phyloP scores from a whole-genome alignment of 2,113 vertebrate genomes.

The Trogon melanurus region DNA sequence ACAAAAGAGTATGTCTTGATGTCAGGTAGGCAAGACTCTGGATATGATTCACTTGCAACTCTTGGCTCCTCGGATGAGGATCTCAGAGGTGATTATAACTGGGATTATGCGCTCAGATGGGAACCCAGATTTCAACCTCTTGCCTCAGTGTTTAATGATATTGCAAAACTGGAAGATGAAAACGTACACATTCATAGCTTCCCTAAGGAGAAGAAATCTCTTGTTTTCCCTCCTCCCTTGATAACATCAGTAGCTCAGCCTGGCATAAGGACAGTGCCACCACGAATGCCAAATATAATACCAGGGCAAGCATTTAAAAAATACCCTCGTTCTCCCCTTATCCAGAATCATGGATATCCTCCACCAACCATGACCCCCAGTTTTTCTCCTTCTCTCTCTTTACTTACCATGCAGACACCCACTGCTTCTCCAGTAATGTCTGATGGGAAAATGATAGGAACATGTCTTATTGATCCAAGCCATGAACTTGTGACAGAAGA shows the following conservation, averaged over 20 bases:
- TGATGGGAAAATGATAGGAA: conserved; percentile 69
- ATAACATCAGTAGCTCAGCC: conserved; percentile 89
- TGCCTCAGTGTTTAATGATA: conserved; percentile 89
- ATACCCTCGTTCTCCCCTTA: conserved; percentile 74
- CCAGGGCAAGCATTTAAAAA: conserved; percentile 73
- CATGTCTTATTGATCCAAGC: conserved; percentile 54
- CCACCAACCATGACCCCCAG: conserved; percentile 80
- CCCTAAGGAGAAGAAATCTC: conserved; percentile 73
- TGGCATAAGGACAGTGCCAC: conserved; percentile 85
- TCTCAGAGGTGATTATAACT: conserved; percentile 66
- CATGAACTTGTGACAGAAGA: conserved; percentile 75
- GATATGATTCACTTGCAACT: conserved; percentile 62
- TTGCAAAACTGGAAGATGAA: conserved; percentile 88
- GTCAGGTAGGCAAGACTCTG: conserved; percentile 56
- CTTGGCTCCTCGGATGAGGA: conserved; percentile 67
- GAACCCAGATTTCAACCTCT: conserved; percentile 87
- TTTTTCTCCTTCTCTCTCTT: conserved; percentile 88
- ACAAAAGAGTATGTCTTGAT: conserved; percentile 65
- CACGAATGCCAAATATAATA: conserved; percentile 75
- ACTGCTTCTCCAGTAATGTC: conserved; percentile 78
- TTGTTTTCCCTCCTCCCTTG: conserved; percentile 86
- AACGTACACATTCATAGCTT: conserved; percentile 64
- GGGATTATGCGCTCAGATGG: conserved; percentile 84
- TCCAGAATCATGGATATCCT: conserved; percentile 73
- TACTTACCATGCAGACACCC: conserved; percentile 81